Evolutionary conservation across 1,140 invertebrate species (phyloP).

Genomic region (Bombus sylvicola): DNA sequence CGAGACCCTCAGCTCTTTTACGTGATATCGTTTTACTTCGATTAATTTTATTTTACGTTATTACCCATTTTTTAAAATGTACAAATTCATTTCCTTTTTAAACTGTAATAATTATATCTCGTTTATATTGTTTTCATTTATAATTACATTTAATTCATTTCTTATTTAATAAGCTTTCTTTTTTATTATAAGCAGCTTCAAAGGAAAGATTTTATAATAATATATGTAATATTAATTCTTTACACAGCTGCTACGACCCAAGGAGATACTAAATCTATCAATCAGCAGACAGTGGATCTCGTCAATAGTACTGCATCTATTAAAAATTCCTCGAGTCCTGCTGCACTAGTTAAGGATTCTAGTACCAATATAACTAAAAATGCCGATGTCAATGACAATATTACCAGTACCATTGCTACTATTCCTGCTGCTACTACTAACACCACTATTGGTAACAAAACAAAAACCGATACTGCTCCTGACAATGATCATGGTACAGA

Average conservation of each 20-base stretch:
- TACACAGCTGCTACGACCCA: background rate
- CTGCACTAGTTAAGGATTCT: background rate
- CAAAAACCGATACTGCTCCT: background rate
- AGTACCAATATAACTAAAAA: background rate
- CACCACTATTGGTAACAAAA: background rate
- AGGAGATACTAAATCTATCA: background rate
- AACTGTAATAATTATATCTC: too few relatives aligned
- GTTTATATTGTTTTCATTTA: background rate
- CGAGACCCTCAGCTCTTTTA: too few relatives aligned
- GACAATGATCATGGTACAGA: background rate
- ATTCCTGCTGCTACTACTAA: background rate
- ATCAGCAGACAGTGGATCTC: background rate
- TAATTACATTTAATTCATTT: background rate
- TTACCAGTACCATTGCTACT: background rate
- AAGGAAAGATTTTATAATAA: background rate
- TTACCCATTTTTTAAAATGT: background rate
- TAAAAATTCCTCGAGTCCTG: background rate
- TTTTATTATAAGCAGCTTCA: background rate
- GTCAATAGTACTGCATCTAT: constrained; percentile 1
- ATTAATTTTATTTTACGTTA: background rate
- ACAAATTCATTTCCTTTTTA: too few relatives aligned
- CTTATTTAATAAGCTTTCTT: background rate
- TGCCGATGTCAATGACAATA: background rate
- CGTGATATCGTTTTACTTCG: too few relatives aligned
- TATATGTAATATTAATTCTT: constrained; percentile 15